Evolutionary conservation across 2,113 vertebrate genomes (phyloP), one percentile per base, ranked within the genome.

Genomic region (Lanius collurio): DNA sequence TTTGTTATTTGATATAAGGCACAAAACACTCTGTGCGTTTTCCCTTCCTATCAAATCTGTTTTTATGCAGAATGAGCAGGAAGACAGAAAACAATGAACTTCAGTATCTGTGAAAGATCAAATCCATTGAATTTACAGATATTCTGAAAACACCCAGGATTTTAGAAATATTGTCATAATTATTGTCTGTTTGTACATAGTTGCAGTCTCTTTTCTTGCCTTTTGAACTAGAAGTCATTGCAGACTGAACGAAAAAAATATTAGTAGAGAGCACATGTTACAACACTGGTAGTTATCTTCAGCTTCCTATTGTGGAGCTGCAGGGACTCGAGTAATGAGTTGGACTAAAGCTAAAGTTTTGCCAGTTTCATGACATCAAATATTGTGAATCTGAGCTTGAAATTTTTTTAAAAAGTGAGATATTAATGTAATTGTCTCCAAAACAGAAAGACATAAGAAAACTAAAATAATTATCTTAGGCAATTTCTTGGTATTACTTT

Each of bases 191-290:
- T 75, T 56, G 8, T 52, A 37, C 16, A 60, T 16, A 39, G 20
- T 26, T 35, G 35, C 14, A 74, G 12, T 27, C 31, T 67, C 4
- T 22, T 76, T 62, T 90, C 55, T 62, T 70, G 1, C 4, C 5
- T 35, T 93, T 82, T 52, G 17, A 53, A 33, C 30, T 71, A 60
- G 37, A 89, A 93, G 46, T 47, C 21, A 39, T 75, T 77, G 17
- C 24, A 56, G 13, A 20, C 33, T 70, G 59, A 86, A 44, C 15
- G n/a, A 37, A 65, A 57, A 46, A 59, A 15, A 19, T 8, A 46
- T 9, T 1, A 46, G 19, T 26, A n/a, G 19, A 46, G 14, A 69
- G 5, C 5, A 35, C 9, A 52, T 0, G 0, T 20, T 60, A 18
- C 12, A 30, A 13, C 4, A 67, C 3, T 22, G 14, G 10, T 41